Evolutionary conservation across 2,888 invertebrate species (phyloP).

Genomic region (Hanleya hanleyi): DNA sequence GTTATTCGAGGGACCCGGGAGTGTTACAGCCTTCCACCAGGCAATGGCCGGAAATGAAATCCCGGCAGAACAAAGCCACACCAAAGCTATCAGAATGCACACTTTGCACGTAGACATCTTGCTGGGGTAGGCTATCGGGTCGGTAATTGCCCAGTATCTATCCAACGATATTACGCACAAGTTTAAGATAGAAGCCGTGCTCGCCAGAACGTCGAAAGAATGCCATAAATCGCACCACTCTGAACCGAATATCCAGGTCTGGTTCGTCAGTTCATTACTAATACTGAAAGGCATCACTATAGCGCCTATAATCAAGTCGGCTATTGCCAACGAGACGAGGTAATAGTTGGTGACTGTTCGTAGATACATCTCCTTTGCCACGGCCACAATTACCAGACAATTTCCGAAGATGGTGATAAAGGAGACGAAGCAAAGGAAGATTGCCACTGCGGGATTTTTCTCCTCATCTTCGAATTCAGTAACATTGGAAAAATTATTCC

Average conservation of each 20-base stretch:
- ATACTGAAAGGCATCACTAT: conserved; percentile 95
- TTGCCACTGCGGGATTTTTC: conserved; percentile 76
- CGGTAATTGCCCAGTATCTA: conserved; percentile 98
- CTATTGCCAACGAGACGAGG: conserved; percentile 96
- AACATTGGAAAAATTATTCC: background rate
- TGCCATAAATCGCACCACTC: conserved; percentile 99
- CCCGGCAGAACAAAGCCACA: conserved; percentile 97
- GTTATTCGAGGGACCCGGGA: conserved; percentile 46
- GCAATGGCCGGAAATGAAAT: conserved; percentile 98
- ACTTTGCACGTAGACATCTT: conserved; percentile 93
- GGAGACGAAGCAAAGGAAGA: conserved; percentile 89
- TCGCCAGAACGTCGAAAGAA: conserved; percentile 96
- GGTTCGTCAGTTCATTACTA: conserved; percentile 62
- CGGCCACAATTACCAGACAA: conserved; percentile 93
- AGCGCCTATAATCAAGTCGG: conserved; percentile 95
- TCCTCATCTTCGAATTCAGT: conserved; percentile 11
- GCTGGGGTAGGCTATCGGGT: conserved; percentile 97
- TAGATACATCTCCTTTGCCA: conserved; percentile 92
- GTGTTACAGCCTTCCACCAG: conserved; percentile 77
- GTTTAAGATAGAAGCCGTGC: conserved; percentile 97
- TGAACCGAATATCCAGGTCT: conserved; percentile 90
- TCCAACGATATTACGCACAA: conserved; percentile 97
- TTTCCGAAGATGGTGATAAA: conserved; percentile 96
- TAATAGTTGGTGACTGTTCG: conserved; percentile 99
- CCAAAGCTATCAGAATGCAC: conserved; percentile 89